Percentiles rank a stretch among this genome's conserved stretches.
These are phyloP conservation scores for Pontoporia blainvillei DNA, from an alignment of 2,113 vertebrate genomes.

Conservation along the genomic window DNA sequence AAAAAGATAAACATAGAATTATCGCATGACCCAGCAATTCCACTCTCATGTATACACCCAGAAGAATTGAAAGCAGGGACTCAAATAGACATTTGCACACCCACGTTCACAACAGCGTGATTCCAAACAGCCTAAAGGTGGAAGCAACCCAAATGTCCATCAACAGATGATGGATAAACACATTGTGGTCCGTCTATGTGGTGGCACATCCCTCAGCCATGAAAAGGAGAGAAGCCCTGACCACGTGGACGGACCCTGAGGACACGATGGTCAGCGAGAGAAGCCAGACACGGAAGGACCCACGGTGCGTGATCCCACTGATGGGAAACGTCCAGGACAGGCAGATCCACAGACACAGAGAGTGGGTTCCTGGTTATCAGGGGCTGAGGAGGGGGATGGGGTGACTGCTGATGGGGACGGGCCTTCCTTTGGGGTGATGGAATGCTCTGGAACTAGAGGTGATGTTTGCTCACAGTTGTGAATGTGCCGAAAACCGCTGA, in stretches of 20 bases:
- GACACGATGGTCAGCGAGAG: accelerated
- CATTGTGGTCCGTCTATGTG: accelerated
- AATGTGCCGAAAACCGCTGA: background rate
- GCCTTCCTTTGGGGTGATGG: background rate
- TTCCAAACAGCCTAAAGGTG: background rate
- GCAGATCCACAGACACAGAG: accelerated
- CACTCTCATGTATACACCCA: too few relatives aligned
- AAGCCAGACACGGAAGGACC: background rate
- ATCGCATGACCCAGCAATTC: too few relatives aligned
- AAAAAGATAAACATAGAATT: background rate
- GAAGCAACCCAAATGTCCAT: background rate
- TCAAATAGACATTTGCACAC: background rate
- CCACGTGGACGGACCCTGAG: background rate
- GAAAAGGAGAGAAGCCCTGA: background rate
- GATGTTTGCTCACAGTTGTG: background rate
- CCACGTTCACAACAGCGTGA: background rate
- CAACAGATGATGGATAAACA: background rate
- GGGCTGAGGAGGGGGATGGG: background rate
- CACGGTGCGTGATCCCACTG: accelerated
- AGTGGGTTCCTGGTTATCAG: background rate
- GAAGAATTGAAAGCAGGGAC: background rate
- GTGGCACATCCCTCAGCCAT: accelerated
- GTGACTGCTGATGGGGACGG: background rate
- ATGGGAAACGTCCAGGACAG: background rate
- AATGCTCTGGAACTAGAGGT: background rate